Evolutionary conservation across 2,888 invertebrate genomes (phyloP), one percentile per base, ranked within the genome.

Genomic region (Exocentrus adspersus): DNA sequence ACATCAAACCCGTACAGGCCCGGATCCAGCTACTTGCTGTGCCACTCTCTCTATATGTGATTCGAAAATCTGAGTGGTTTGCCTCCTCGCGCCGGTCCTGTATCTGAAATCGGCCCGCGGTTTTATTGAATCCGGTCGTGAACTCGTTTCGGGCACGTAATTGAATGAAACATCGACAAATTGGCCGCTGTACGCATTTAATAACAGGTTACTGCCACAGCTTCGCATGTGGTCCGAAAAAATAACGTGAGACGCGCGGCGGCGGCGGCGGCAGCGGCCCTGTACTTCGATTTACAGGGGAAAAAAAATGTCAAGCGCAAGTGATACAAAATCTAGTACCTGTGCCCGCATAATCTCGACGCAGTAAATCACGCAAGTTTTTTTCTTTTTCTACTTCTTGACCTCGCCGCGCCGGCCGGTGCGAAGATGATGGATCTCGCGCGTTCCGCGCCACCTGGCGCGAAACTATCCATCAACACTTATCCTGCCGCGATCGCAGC

Each of bases 361-460:
- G 21, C 37, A 53, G 54, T 61, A 61, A 61, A 54, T 54, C 61
- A 54, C 54, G 12, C 0, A 20, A 41, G 16, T 1, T 21, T 61
- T 61, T 60, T 60, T 45, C 20, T 30, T 19, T 1, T 16, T 9
- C 10, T 30, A 46, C 24, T 24, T 9, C 17, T 42, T 57, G 32
- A 46, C 56, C 24, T 41, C 53, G 56, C 71, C 72, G 72, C 72
- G 69, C 73, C 66, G 69, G 69, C 68, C 74, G 70, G 77, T 72
- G 77, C 75, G 77, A 78, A 77, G 75, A 78, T 75, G 78, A 78
- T 78, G 73, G 73, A 78, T 78, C 71, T 71, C 68, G 64, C 45
- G 60, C 73, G 76, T 70, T 67, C 72, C 72, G 67, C 75, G 72
- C 77, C 78, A 74, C 79, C 79, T 73, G 76, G 69, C 69, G 79